Conservation (phyloP, 2,113 vertebrate species). For the Odocoileus hemionus region DNA sequence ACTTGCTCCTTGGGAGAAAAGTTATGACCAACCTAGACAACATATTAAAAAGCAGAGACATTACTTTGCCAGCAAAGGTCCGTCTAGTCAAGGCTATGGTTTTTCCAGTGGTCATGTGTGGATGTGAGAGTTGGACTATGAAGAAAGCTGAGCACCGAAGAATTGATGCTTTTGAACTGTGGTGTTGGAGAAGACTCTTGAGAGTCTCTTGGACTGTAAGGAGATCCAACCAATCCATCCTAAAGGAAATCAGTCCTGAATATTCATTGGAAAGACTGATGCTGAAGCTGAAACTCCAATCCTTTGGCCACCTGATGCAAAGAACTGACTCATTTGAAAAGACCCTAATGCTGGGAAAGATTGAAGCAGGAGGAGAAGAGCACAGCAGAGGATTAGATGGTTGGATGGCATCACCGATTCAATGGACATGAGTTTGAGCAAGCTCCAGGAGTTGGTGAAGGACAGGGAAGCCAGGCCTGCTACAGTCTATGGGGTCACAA, state of each 20-base stretch:
- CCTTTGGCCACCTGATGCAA: background rate
- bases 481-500: background rate
- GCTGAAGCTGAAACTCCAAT: background rate
- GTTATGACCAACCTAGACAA: background rate
- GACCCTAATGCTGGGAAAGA: background rate
- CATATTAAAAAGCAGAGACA: background rate
- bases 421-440: background rate
- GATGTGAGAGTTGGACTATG: background rate
- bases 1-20: background rate
- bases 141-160: accelerated
- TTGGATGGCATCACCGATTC: background rate
- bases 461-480: background rate
- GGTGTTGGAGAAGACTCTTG: background rate
- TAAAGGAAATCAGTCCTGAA: background rate
- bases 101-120: background rate
- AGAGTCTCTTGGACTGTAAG: background rate
- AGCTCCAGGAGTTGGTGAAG: background rate
- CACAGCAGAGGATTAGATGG: background rate
- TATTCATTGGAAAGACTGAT: background rate
- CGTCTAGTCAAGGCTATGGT: background rate
- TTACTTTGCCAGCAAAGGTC: background rate
- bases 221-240: background rate
- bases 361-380: background rate
- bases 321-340: background rate
- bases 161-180: background rate